Conservation (phyloP, 2,888 invertebrate genomes). For the Platypus cylindrus region DNA sequence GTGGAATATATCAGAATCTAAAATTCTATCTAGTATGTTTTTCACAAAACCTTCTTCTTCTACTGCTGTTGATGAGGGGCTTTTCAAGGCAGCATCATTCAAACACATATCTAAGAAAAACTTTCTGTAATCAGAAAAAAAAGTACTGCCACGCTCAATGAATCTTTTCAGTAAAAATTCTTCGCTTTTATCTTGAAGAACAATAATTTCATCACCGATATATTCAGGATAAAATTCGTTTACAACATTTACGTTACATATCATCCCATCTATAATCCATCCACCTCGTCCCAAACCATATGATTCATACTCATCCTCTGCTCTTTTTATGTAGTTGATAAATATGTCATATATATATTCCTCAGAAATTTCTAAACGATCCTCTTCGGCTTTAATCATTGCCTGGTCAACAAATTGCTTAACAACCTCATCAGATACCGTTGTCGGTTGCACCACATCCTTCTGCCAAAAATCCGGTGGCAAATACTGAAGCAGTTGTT, state of each 20-base stretch:
- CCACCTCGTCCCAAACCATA: conserved; percentile 34
- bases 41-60: conserved; percentile 11
- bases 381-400: conserved; percentile 33
- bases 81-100: conserved; percentile 24
- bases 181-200: conserved; percentile 39
- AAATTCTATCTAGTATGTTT: conserved; percentile 17
- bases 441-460: conserved; percentile 22
- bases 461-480: conserved; percentile 21
- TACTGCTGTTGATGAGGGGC: conserved; percentile 18
- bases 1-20: conserved; percentile 15
- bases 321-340: conserved; percentile 28
- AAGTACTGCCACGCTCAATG: conserved; percentile 17
- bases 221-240: conserved; percentile 35
- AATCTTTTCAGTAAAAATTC: conserved; percentile 32
- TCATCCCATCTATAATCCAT: conserved; percentile 50
- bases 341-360: conserved; percentile 38
- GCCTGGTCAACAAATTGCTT: conserved; percentile 37
- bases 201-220: conserved; percentile 43
- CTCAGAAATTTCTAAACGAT: conserved; percentile 34
- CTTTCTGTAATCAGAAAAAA: conserved; percentile 23
- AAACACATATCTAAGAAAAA: conserved; percentile 26
- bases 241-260: conserved; percentile 40
- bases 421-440: conserved; percentile 35
- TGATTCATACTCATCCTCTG: conserved; percentile 31
- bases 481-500: conserved; percentile 17